Evolutionary conservation across 2,113 vertebrate genomes (phyloP).

Genomic region (Smithornis capensis): DNA sequence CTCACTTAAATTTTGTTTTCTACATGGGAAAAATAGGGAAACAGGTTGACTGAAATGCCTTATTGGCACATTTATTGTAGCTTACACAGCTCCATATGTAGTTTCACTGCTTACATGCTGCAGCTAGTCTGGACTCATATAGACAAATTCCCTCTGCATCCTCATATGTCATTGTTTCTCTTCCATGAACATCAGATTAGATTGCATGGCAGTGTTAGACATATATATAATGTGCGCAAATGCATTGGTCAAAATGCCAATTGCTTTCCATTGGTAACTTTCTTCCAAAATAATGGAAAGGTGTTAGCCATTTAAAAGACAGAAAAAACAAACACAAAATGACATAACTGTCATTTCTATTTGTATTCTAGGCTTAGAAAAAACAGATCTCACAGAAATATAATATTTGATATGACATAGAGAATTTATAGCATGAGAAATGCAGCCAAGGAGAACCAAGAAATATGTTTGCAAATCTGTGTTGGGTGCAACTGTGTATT

Average conservation of each 20-base stretch:
- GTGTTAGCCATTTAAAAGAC: neutral
- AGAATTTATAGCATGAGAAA: conserved; percentile 11
- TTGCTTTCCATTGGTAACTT: neutral
- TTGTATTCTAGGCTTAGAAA: neutral
- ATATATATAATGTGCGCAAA: neutral
- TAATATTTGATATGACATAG: neutral
- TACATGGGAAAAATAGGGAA: neutral
- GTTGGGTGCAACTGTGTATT: neutral
- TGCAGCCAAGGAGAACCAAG: neutral
- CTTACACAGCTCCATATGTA: neutral
- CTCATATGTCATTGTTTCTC: neutral
- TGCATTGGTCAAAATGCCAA: neutral
- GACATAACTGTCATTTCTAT: neutral
- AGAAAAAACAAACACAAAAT: neutral
- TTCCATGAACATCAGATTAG: neutral
- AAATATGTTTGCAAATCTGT: neutral
- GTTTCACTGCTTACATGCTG: neutral
- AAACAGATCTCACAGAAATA: neutral
- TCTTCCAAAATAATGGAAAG: neutral
- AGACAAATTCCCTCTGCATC: neutral
- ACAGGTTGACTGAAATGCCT: neutral
- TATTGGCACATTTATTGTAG: neutral
- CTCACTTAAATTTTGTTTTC: neutral
- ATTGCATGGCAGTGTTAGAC: neutral
- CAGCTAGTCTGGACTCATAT: neutral